These are phyloP conservation scores for Myathropa florea DNA, from an alignment of 2,888 invertebrate genomes.

Conservation along the genomic window DNA sequence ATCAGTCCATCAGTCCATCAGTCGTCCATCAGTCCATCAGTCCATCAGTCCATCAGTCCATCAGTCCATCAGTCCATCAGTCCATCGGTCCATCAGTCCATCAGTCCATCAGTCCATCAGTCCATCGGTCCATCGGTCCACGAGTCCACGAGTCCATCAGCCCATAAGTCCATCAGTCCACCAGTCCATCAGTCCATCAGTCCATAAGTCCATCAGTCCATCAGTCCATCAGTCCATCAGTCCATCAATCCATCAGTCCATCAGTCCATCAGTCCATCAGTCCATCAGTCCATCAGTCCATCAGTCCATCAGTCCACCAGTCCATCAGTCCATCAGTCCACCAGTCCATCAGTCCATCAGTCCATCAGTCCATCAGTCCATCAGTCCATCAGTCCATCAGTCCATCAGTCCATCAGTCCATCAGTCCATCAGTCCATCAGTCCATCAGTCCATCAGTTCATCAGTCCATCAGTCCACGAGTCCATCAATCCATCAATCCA, in stretches of 20 bases:
- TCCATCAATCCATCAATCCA: no score
- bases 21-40: not conserved
- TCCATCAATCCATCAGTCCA: not conserved
- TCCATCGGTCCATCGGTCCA: not conserved
- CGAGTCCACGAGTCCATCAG: not conserved
- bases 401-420: not conserved
- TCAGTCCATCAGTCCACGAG: not conserved
- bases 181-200: not conserved
- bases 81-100: not conserved
- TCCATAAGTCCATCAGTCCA: not conserved
- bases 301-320: not conserved
- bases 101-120: not conserved
- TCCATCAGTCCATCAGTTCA: not conserved
- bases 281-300: not conserved
- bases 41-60: not conserved
- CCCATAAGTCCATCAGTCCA: not conserved
- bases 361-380: not conserved
- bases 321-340: not conserved
- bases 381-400: not conserved
- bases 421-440: not conserved
- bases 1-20: not conserved
- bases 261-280: not conserved
- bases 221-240: no score
- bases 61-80: not conserved
- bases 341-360: not conserved